phyloP scores from a whole-genome alignment of 2,888 invertebrate species.

The Diplazon laetatorius region DNA sequence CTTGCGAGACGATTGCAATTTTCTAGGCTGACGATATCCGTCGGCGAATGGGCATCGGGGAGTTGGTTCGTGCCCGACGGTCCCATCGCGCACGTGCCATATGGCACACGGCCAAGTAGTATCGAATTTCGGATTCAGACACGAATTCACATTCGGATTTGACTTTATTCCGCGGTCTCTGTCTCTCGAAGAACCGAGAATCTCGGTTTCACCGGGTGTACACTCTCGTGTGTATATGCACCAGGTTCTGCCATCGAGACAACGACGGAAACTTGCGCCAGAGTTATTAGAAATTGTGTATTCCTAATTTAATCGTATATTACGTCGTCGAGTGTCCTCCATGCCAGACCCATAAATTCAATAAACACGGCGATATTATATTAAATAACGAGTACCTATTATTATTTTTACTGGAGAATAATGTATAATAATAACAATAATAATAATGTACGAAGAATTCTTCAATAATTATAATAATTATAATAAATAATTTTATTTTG shows the following conservation, averaged over 20 bases:
- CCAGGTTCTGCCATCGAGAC: not conserved
- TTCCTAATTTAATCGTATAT: slow-evolving; percentile 43
- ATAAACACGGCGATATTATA: not conserved
- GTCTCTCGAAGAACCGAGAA: slow-evolving; percentile 39
- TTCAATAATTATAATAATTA: too few species aligned
- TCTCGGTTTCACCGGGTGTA: slow-evolving; percentile 24
- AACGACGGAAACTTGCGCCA: slow-evolving; percentile 13
- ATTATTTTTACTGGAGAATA: not conserved
- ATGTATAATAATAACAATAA: not conserved
- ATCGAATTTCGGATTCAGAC: slow-evolving; percentile 69
- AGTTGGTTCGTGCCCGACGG: slow-evolving; percentile 28
- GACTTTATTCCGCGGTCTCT: slow-evolving; percentile 47
- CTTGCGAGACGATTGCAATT: slow-evolving; percentile 20
- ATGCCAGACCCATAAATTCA: slow-evolving; percentile 30
- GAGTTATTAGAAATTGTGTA: slow-evolving; percentile 55
- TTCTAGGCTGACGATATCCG: slow-evolving; percentile 33
- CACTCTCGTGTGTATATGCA: not conserved
- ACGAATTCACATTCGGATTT: slow-evolving; percentile 68
- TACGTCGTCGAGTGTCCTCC: slow-evolving; percentile 1
- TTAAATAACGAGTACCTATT: not conserved
- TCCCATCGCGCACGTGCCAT: slow-evolving; percentile 54
- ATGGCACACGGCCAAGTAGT: slow-evolving; percentile 67
- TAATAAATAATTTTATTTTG: too few species aligned
- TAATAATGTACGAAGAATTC: too few species aligned
- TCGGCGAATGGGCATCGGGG: slow-evolving; percentile 33